Base-by-base conservation (phyloP, 2,797 vertebrate genomes). In the Oophaga sylvatica region DNA sequence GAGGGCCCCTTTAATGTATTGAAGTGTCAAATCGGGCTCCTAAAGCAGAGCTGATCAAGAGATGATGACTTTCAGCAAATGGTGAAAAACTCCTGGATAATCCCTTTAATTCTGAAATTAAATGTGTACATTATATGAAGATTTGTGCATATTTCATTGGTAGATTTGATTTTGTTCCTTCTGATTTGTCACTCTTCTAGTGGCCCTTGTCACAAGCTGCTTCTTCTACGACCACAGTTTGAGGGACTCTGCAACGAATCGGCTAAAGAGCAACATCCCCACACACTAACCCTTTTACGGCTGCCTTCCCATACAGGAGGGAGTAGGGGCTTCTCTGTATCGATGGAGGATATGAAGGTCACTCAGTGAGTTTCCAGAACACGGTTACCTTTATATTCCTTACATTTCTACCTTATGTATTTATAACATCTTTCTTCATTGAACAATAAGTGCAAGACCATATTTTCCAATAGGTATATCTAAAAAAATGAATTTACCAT, bases 131-230 rank as follows among this genome's bases (percentile, higher is more conserved):
- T 7, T 70, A 11, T 53, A 53, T 53, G 8, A 53, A 11, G 48
- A 5, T 71, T 7, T 71, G 0, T 71, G 31, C 31, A 20, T 1
- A 3, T 35, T 29, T 62, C 62, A 11, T 59, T 73, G 9, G 11
- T 53, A 22, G 26, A 48, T 29, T 35, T 15, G 26, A 29, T 31
- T 19, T 59, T 76, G 9, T 90, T 81, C 65, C 6, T 59, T 90
- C 81, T 92, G 90, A 90, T 41, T 73, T 7, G 5, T 35, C 19
- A 17, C 60, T 9, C 12, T 81, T 53, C 11, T 92, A 99, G 98
- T 86, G 98, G 98, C 84, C 97, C 97, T 93, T 99, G 98, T 93
- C 97, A 99, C 93, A 98, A 98, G 82, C 96, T 98, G 93, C 95
- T 97, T 81, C 95, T 99, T 80, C 94, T 99, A 85, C 96, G 96